Evolutionary conservation across 2,113 vertebrate genomes (phyloP).

Genomic region (Carollia perspicillata): DNA sequence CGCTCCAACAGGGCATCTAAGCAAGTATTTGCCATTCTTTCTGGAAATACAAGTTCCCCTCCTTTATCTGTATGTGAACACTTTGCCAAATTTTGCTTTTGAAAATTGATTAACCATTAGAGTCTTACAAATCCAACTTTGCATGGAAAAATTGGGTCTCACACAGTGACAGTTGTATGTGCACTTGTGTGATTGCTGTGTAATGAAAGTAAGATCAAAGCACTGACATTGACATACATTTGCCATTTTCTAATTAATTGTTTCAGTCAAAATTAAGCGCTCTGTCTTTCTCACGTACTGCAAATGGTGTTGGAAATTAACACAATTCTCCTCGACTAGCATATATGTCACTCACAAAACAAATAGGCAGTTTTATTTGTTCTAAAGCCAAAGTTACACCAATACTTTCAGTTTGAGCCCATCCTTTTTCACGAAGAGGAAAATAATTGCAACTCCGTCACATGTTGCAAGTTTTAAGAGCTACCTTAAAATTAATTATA

Average conservation of each 20-base stretch:
- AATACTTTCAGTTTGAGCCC: not conserved
- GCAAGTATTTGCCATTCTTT: not conserved
- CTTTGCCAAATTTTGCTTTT: not conserved
- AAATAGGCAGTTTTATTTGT: not conserved
- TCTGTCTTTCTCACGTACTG: not conserved
- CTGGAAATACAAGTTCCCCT: not conserved
- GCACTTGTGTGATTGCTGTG: not conserved
- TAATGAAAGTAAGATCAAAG: not conserved
- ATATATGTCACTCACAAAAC: not conserved
- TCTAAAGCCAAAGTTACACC: not conserved
- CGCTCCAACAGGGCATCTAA: not conserved
- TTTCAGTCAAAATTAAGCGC: not conserved
- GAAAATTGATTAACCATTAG: not conserved
- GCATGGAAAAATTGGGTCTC: not conserved
- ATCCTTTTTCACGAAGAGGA: conserved; percentile 14
- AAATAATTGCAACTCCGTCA: not conserved
- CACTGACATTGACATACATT: not conserved
- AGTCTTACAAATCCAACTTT: not conserved
- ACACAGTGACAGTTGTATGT: not conserved
- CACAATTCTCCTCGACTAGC: not conserved
- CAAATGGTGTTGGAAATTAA: not conserved
- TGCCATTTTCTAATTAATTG: conserved; percentile 11
- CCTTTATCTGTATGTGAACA: not conserved
- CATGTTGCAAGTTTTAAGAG: not conserved
- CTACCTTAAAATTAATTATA: not conserved